phyloP scores from a whole-genome alignment of 1,140 invertebrate genomes.

The Drosophila serrata region DNA sequence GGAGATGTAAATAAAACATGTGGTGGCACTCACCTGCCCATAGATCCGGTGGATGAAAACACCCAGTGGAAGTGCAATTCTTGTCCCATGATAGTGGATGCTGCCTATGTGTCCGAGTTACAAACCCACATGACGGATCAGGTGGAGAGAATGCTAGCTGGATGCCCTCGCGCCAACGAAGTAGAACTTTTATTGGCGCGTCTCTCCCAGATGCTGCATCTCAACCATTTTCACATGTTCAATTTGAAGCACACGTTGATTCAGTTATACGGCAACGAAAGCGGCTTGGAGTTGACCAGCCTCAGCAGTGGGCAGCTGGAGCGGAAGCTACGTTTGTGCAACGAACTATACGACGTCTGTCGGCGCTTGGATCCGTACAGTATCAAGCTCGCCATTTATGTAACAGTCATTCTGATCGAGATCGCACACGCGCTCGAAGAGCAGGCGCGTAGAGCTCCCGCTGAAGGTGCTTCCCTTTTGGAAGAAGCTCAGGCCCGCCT shows the following conservation, averaged over 20 bases:
- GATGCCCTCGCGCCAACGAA: slow-evolving; percentile 87
- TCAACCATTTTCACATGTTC: slow-evolving; percentile 93
- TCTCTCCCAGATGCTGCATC: slow-evolving; percentile 90
- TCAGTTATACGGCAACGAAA: slow-evolving; percentile 90
- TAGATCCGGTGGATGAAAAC: slow-evolving; percentile 89
- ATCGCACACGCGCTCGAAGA: slow-evolving; percentile 87
- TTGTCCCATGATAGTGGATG: slow-evolving; percentile 88
- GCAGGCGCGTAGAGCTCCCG: slow-evolving; percentile 85
- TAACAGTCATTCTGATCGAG: slow-evolving; percentile 90
- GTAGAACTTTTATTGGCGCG: slow-evolving; percentile 89
- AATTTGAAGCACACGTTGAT: slow-evolving; percentile 92
- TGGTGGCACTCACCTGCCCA: slow-evolving; percentile 89
- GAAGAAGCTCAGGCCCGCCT: slow-evolving; percentile 55
- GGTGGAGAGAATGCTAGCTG: slow-evolving; percentile 89
- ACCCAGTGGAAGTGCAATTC: slow-evolving; percentile 91
- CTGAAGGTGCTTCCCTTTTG: slow-evolving; percentile 45
- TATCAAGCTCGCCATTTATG: slow-evolving; percentile 89
- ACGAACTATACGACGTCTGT: slow-evolving; percentile 89
- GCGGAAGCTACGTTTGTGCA: slow-evolving; percentile 89
- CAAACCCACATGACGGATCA: slow-evolving; percentile 90
- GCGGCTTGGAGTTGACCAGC: slow-evolving; percentile 87
- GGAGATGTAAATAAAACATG: slow-evolving; percentile 86
- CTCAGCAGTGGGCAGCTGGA: slow-evolving; percentile 87
- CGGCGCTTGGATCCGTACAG: slow-evolving; percentile 89
- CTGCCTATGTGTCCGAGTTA: slow-evolving; percentile 86